Evolutionary conservation across 2,797 vertebrate genomes (phyloP).

Genomic region (Gymnodraco acuticeps): DNA sequence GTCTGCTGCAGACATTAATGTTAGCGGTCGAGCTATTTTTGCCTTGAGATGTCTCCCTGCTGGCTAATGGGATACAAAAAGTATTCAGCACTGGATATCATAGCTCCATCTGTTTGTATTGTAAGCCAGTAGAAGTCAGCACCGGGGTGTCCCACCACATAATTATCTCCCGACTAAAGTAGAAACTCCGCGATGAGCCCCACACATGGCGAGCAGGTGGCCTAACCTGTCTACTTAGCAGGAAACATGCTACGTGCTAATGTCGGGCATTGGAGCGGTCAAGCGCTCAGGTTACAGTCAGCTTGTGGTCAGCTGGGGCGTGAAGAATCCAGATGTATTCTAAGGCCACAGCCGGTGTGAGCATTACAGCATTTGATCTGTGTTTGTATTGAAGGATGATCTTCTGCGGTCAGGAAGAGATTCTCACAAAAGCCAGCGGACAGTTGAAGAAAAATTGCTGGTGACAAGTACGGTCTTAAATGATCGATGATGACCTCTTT

Average conservation of each 20-base stretch:
- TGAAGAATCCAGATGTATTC: conserved; percentile 66
- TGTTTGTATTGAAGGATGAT: conserved; percentile 66
- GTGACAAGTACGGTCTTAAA: conserved; percentile 66
- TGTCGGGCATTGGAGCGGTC: conserved; percentile 46
- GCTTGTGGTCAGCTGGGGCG: conserved; percentile 52
- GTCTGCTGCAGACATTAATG: conserved; percentile 65
- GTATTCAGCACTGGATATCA: conserved; percentile 42
- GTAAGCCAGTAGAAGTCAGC: conserved; percentile 37
- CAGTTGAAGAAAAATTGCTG: conserved; percentile 52
- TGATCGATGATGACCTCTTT: conserved; percentile 66
- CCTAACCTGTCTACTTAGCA: conserved; percentile 61
- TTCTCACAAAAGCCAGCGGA: conserved; percentile 45
- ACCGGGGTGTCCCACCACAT: conserved; percentile 30
- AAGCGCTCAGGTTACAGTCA: conserved; percentile 63
- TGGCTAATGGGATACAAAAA: conserved; percentile 50
- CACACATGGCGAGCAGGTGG: conserved; percentile 70
- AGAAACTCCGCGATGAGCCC: conserved; percentile 26
- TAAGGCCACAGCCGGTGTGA: conserved; percentile 60
- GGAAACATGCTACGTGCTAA: conserved; percentile 57
- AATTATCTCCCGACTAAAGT: conserved; percentile 41
- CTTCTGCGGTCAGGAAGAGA: conserved; percentile 61
- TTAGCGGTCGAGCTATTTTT: conserved; percentile 56
- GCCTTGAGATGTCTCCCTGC: conserved; percentile 50
- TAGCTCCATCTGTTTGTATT: conserved; percentile 46
- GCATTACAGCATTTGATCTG: conserved; percentile 65